These are phyloP conservation scores for Lanius collurio DNA, from an alignment of 2,113 vertebrate species.

Conservation along the genomic window DNA sequence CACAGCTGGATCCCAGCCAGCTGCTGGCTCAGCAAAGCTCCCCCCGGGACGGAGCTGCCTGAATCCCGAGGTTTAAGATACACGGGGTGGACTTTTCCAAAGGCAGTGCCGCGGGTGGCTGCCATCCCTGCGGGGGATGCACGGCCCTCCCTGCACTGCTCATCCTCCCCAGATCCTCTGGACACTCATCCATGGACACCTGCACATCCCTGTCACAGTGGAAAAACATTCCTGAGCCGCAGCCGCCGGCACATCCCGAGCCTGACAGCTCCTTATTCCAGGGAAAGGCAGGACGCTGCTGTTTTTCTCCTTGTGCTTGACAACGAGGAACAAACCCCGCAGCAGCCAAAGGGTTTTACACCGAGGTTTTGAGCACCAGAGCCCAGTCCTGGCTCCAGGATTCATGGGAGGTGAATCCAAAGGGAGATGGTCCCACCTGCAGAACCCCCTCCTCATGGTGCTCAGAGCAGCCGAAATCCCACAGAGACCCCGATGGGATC, in stretches of 20 bases:
- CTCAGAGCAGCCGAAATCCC: not conserved
- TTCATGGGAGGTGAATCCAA: accelerated
- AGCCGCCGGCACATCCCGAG: not conserved
- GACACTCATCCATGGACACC: not conserved
- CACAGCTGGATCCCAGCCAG: not conserved
- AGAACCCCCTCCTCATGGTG: accelerated
- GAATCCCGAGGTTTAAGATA: not conserved
- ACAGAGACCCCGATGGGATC: accelerated
- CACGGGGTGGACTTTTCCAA: not conserved
- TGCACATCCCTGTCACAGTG: accelerated
- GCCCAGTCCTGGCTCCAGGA: not conserved
- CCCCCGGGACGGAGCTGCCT: not conserved
- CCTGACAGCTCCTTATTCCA: not conserved
- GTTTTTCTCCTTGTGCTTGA: not conserved
- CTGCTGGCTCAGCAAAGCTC: not conserved
- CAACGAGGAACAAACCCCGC: accelerated
- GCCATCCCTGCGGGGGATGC: not conserved
- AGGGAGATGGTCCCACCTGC: not conserved
- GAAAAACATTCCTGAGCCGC: not conserved
- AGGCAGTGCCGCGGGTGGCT: not conserved
- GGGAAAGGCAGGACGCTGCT: not conserved
- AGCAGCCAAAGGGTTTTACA: not conserved
- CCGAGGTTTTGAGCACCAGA: accelerated
- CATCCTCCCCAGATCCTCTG: not conserved
- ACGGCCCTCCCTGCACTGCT: accelerated